phyloP scores from a whole-genome alignment of 1,140 invertebrate species.

The Solenopsis fugax region DNA sequence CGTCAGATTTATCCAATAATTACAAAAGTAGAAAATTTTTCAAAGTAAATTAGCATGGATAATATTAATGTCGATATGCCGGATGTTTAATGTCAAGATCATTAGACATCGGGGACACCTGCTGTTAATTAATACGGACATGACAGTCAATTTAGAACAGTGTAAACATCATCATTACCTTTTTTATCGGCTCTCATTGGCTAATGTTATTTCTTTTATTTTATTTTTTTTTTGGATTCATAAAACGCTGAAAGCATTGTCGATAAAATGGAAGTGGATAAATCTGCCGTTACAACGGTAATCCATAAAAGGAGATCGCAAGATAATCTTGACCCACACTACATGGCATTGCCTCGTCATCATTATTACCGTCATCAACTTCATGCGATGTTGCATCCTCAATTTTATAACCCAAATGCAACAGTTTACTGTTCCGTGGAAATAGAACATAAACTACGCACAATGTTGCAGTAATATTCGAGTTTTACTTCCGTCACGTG shows the following conservation, averaged over 20 bases:
- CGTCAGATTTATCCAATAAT: background rate
- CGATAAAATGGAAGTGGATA: constrained; percentile 32
- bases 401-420: constrained; percentile 63
- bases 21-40: background rate
- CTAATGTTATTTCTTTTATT: background rate
- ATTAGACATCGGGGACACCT: background rate
- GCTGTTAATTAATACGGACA: constrained; percentile 21
- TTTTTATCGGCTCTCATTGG: background rate
- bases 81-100: constrained; percentile 7
- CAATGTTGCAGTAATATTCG: constrained; percentile 32
- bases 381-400: constrained; percentile 56
- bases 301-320: constrained; percentile 51
- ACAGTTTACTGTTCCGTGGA: constrained; percentile 62
- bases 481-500: constrained; percentile 20
- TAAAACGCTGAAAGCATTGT: constrained; percentile 11
- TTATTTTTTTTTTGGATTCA: constrained; percentile 18
- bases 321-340: constrained; percentile 61
- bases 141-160: background rate
- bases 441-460: constrained; percentile 40
- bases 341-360: constrained; percentile 59
- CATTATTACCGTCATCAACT: constrained; percentile 58
- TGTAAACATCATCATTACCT: background rate
- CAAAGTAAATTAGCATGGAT: background rate
- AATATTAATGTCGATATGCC: background rate
- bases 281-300: constrained; percentile 66